Evolutionary conservation across 2,797 vertebrate species (phyloP).

Genomic region (Odontamblyopus rebecca): DNA sequence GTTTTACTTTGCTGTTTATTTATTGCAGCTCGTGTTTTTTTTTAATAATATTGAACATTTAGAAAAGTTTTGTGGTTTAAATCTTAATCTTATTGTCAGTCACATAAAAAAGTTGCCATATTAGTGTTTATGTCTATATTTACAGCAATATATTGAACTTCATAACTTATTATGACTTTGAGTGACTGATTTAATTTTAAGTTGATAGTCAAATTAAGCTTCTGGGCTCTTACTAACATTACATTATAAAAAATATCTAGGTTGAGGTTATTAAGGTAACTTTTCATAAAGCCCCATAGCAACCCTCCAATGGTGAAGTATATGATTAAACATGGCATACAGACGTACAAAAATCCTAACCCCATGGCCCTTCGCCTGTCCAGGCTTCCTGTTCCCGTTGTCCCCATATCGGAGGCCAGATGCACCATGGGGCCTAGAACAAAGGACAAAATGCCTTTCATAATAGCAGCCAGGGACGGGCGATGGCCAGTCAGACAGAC

Average conservation of each 20-base stretch:
- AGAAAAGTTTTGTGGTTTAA: too few relatives aligned
- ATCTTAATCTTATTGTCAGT: too few relatives aligned
- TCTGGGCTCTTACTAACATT: too few relatives aligned
- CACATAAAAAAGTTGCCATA: too few relatives aligned
- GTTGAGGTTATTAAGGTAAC: not conserved
- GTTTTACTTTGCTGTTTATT: too few relatives aligned
- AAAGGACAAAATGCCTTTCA: slow-evolving; percentile 81
- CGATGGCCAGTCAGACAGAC: slow-evolving; percentile 54
- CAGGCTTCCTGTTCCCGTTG: slow-evolving; percentile 69
- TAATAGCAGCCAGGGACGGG: slow-evolving; percentile 75
- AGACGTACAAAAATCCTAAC: slow-evolving; percentile 53
- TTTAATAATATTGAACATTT: too few relatives aligned
- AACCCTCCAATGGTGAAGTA: slow-evolving; percentile 65
- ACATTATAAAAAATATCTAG: not conserved
- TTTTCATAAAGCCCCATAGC: slow-evolving; percentile 9
- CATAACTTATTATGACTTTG: too few relatives aligned
- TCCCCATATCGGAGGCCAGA: slow-evolving; percentile 79
- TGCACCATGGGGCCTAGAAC: slow-evolving; percentile 81
- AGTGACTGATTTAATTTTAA: too few relatives aligned
- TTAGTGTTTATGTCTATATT: too few relatives aligned
- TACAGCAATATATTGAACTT: too few relatives aligned
- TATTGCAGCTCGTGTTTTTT: too few relatives aligned
- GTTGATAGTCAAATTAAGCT: too few relatives aligned
- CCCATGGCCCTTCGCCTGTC: slow-evolving; percentile 30
- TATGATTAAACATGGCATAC: slow-evolving; percentile 68